phyloP scores from a whole-genome alignment of 2,797 vertebrate genomes.

The Neosilurus mollespiculum region DNA sequence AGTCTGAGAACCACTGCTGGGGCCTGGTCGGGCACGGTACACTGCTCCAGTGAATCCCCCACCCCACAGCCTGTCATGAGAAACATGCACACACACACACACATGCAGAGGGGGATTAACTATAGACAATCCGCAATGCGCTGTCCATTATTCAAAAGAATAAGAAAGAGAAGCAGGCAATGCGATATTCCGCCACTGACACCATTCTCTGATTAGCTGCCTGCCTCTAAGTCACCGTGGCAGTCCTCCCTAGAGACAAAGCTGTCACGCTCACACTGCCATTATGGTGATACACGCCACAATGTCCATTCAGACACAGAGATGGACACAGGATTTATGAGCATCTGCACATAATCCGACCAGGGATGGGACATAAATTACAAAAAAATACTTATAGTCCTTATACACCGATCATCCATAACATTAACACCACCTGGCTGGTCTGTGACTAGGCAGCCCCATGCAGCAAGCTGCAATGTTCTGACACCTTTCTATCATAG shows the following conservation, averaged over 20 bases:
- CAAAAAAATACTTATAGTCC: not conserved
- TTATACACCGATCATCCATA: not conserved
- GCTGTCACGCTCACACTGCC: conserved; percentile 45
- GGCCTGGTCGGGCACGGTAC: conserved; percentile 67
- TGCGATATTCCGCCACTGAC: conserved; percentile 41
- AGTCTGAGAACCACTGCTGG: conserved; percentile 70
- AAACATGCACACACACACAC: not conserved
- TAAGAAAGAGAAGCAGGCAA: conserved; percentile 20
- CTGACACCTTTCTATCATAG: too few relatives aligned
- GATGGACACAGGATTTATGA: conserved; percentile 13
- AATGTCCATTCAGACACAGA: conserved; percentile 24
- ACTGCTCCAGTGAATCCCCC: conserved; percentile 63
- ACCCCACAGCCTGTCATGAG: conserved; percentile 63
- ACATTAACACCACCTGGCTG: too few relatives aligned
- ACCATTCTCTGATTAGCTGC: conserved; percentile 50
- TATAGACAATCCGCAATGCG: conserved; percentile 30
- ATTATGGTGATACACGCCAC: conserved; percentile 34
- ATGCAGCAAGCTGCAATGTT: too few relatives aligned
- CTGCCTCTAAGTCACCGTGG: conserved; percentile 40
- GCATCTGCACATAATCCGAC: not conserved
- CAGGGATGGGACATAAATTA: not conserved
- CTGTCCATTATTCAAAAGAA: conserved; percentile 35
- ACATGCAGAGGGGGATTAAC: conserved; percentile 15
- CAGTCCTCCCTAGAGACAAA: conserved; percentile 43
- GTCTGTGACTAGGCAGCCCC: too few relatives aligned